These are phyloP conservation scores for Charadrius vociferus DNA, from an alignment of 2,113 vertebrate genomes.

Conservation along the genomic window DNA sequence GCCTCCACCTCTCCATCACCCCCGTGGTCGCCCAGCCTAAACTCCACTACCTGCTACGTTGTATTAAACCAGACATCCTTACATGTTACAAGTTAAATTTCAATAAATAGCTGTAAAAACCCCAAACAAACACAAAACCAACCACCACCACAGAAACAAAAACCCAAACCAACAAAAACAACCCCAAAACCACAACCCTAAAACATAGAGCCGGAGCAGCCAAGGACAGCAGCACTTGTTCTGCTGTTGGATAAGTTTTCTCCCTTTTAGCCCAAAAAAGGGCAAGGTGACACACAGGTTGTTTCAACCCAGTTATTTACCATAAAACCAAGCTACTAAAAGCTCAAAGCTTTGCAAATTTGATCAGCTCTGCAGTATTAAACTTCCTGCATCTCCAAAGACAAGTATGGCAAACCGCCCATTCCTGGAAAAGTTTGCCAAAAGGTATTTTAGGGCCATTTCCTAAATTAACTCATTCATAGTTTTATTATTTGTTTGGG, in stretches of 20 bases:
- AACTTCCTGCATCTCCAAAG: conserved; percentile 9
- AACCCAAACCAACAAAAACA: not conserved
- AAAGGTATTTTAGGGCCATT: conserved; percentile 34
- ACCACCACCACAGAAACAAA: too few species aligned
- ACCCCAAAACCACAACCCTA: not conserved
- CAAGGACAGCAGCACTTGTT: not conserved
- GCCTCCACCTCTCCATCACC: not conserved
- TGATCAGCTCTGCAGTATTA: conserved; percentile 3
- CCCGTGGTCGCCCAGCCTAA: accelerated
- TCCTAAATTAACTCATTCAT: conserved; percentile 20
- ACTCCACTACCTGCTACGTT: accelerated
- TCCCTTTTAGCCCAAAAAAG: not conserved
- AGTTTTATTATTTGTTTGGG: not conserved
- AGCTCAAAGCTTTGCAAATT: not conserved
- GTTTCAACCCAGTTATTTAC: not conserved
- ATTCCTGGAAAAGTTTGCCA: not conserved
- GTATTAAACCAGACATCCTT: not conserved
- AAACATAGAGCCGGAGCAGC: not conserved
- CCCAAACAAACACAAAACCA: not conserved
- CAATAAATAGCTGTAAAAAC: not conserved
- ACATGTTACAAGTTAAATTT: accelerated
- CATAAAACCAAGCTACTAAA: not conserved
- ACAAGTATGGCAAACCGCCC: not conserved
- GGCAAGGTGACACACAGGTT: not conserved
- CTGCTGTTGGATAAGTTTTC: not conserved